Percentiles rank a stretch among this genome's conserved stretches.
These are phyloP conservation scores for Dendronephthya gigantea DNA, from an alignment of 64 coral and sea anemone genomes.

Conservation along the genomic window DNA sequence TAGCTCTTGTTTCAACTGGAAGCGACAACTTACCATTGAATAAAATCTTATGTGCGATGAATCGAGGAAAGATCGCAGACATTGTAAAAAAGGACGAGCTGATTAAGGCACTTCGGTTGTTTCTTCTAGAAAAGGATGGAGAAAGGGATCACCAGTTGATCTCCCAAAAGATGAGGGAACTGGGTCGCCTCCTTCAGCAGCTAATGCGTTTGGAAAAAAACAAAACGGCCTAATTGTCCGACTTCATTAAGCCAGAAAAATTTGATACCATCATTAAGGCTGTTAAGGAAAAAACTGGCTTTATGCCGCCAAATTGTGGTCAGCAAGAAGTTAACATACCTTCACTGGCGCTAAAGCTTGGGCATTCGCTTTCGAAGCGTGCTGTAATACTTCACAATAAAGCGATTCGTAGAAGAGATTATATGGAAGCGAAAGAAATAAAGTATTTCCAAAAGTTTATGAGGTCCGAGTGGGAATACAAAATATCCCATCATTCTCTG, in stretches of 20 bases:
- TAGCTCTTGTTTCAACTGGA: background rate
- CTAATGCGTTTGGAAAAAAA: background rate
- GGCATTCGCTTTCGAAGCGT: conserved; percentile 38
- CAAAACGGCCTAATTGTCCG: background rate
- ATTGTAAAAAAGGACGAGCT: conserved; percentile 17
- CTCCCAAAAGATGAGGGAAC: conserved; percentile 24
- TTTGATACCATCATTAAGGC: conserved; percentile 32
- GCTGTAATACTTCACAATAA: background rate
- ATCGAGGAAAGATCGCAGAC: conserved; percentile 11
- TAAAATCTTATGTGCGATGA: conserved; percentile 27
- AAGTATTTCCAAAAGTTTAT: conserved; percentile 35
- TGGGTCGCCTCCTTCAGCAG: background rate
- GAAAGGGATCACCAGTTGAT: background rate
- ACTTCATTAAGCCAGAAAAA: conserved; percentile 30
- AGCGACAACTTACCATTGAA: background rate
- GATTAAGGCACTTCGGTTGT: conserved; percentile 6
- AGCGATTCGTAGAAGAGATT: conserved; percentile 21
- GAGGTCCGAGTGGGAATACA: conserved; percentile 26
- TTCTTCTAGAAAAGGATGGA: background rate
- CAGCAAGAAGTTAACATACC: conserved; percentile 28
- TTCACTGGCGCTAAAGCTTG: conserved; percentile 34
- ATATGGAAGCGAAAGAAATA: conserved; percentile 6
- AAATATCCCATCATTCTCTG: conserved; percentile 39
- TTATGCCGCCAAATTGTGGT: conserved; percentile 17
- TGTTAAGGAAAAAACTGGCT: conserved; percentile 13